These are phyloP conservation scores for Chrysaora quinquecirrha DNA, from an alignment of 30 jellyfish, hydroid and myxozoan genomes.

Conservation along the genomic window DNA sequence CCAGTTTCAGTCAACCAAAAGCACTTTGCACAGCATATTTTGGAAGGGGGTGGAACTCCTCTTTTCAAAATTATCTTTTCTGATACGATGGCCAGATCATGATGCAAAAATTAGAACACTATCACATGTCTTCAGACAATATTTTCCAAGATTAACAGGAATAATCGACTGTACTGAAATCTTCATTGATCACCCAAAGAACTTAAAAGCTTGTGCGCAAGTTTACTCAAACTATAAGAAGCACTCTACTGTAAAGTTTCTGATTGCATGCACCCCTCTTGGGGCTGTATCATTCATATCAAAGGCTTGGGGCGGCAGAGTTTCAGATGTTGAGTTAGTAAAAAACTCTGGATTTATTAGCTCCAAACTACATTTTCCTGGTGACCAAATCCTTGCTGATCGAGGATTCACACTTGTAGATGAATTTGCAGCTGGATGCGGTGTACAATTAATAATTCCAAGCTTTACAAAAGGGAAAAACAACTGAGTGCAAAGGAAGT, in stretches of 20 bases:
- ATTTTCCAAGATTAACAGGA: too few species aligned
- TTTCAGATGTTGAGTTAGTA: conserved; percentile 24
- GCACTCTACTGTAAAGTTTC: conserved; percentile 33
- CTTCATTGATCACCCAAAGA: conserved; percentile 28
- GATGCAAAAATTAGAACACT: conserved; percentile 9
- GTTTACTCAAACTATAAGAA: conserved; percentile 30
- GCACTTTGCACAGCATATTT: conserved; percentile 6
- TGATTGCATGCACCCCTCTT: conserved; percentile 37
- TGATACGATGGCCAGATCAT: conserved; percentile 20
- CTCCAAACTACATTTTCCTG: conserved; percentile 19
- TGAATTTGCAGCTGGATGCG: conserved; percentile 36
- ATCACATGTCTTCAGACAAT: conserved; percentile 36
- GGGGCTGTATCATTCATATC: conserved; percentile 22
- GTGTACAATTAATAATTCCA: too few species aligned
- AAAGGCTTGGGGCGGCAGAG: conserved; percentile 40
- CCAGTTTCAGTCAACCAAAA: conserved; percentile 12
- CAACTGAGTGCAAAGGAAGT: too few species aligned
- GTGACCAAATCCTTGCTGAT: conserved; percentile 21
- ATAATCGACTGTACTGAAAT: too few species aligned
- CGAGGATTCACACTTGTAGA: conserved; percentile 1
- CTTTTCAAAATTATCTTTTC: conserved; percentile 1
- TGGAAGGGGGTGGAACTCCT: conserved; percentile 11
- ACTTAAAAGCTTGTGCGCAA: conserved; percentile 20
- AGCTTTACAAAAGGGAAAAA: too few species aligned
- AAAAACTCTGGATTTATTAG: conserved; percentile 19